These are phyloP conservation scores for Lethrus apterus DNA, from an alignment of 1,140 invertebrate genomes.

Conservation along the genomic window DNA sequence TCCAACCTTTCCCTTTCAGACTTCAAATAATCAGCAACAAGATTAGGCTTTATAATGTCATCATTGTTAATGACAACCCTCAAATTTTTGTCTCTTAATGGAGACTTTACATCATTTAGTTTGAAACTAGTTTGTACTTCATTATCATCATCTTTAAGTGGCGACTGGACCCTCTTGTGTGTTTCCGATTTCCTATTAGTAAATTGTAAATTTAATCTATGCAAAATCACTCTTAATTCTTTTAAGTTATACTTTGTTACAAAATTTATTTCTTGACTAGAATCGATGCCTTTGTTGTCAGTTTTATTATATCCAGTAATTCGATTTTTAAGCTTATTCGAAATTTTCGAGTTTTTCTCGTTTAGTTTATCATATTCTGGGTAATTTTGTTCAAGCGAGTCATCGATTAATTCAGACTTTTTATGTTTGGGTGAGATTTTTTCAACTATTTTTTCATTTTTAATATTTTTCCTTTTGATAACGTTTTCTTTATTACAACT, in stretches of 20 bases:
- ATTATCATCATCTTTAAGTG: constrained; percentile 1
- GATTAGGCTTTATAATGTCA: constrained; percentile 8
- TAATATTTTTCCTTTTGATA: not conserved
- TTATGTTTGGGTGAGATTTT: not conserved
- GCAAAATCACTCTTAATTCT: constrained; percentile 17
- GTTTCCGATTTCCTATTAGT: constrained; percentile 1
- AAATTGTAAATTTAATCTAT: constrained; percentile 12
- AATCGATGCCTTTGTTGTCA: not conserved
- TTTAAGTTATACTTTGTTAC: constrained; percentile 11
- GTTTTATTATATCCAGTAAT: not conserved
- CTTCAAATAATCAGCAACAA: constrained; percentile 4
- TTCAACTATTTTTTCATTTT: constrained; percentile 1
- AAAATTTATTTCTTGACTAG: constrained; percentile 5
- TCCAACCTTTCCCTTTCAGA: constrained; percentile 1
- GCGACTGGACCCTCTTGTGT: constrained; percentile 3
- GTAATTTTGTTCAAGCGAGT: no score
- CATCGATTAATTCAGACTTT: constrained; percentile 4
- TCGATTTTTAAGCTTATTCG: constrained; percentile 4
- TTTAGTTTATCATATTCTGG: no score
- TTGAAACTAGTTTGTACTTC: not conserved
- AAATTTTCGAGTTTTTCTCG: no score
- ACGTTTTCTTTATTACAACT: constrained; percentile 6
- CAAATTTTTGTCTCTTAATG: constrained; percentile 1
- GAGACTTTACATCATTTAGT: not conserved
- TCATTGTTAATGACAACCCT: constrained; percentile 4